A percentile compares a stretch with the other conserved stretches of the same genome.
Conservation (phyloP, 2,113 vertebrate species). For the Corynorhinus townsendii region DNA sequence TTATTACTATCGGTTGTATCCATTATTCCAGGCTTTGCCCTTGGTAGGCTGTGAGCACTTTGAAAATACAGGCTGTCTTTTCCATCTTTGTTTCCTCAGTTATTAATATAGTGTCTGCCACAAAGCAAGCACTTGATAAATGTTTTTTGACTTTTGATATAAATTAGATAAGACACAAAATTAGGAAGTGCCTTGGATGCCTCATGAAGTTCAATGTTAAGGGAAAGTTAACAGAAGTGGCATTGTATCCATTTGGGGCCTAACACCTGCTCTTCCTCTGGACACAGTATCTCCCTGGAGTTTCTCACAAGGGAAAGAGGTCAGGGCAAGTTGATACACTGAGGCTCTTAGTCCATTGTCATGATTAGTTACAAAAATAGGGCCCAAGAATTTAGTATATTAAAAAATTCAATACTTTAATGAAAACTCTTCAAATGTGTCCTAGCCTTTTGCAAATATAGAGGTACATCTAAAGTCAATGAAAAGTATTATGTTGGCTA, state of each 20-base stretch:
- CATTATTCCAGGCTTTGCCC: not conserved
- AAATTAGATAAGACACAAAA: not conserved
- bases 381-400: not conserved
- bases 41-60: not conserved
- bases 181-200: not conserved
- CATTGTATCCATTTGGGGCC: not conserved
- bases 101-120: not conserved
- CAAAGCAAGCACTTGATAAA: not conserved
- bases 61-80: not conserved
- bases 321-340: not conserved
- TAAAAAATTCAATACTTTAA: not conserved
- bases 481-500: not conserved
- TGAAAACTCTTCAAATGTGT: not conserved
- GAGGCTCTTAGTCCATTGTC: not conserved
- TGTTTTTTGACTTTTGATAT: not conserved
- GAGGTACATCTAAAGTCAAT: not conserved
- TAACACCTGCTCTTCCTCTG: not conserved
- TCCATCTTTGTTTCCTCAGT: not conserved
- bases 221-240: not conserved
- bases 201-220: not conserved
- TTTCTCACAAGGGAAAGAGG: not conserved
- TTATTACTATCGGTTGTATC: not conserved
- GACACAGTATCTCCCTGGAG: not conserved
- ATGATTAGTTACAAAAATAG: not conserved
- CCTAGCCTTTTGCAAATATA: not conserved